phyloP scores from a whole-genome alignment of 2,797 vertebrate species.

The Myotis planiceps region DNA sequence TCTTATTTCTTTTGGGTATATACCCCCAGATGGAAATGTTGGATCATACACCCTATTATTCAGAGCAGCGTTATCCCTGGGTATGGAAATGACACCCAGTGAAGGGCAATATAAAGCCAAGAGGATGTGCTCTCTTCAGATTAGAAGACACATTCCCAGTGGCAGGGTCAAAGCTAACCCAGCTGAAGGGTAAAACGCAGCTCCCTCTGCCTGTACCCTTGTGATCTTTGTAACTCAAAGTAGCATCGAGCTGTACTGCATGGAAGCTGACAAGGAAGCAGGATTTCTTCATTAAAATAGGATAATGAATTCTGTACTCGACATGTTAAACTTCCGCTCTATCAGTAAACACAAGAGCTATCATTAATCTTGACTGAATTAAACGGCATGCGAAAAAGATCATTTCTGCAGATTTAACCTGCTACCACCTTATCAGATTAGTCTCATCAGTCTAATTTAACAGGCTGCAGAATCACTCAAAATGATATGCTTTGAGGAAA shows the following conservation, averaged over 20 bases:
- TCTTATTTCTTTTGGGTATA: neutral
- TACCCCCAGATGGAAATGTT: neutral
- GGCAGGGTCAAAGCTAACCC: neutral
- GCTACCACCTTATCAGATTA: neutral
- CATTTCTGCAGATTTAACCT: neutral
- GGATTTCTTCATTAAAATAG: conserved; percentile 42
- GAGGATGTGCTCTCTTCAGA: neutral
- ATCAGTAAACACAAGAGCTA: conserved; percentile 31
- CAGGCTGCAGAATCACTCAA: conserved; percentile 35
- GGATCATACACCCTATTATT: neutral
- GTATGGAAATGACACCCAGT: neutral
- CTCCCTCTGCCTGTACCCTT: neutral
- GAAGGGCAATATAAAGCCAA: neutral
- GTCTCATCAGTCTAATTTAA: neutral
- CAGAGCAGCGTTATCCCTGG: neutral
- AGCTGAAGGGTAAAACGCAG: neutral
- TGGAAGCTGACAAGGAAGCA: conserved; percentile 32
- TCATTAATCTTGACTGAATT: conserved; percentile 50
- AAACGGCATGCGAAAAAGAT: conserved; percentile 35
- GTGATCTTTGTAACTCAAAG: neutral
- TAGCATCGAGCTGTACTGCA: neutral
- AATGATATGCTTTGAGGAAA: conserved; percentile 30
- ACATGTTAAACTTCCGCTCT: conserved; percentile 43
- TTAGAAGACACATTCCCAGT: neutral
- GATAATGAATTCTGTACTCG: conserved; percentile 60